A percentile compares a stretch with the other conserved stretches of the same genome.
phyloP scores from a whole-genome alignment of 2,888 invertebrate species.

The Pardosa pseudoannulata region DNA sequence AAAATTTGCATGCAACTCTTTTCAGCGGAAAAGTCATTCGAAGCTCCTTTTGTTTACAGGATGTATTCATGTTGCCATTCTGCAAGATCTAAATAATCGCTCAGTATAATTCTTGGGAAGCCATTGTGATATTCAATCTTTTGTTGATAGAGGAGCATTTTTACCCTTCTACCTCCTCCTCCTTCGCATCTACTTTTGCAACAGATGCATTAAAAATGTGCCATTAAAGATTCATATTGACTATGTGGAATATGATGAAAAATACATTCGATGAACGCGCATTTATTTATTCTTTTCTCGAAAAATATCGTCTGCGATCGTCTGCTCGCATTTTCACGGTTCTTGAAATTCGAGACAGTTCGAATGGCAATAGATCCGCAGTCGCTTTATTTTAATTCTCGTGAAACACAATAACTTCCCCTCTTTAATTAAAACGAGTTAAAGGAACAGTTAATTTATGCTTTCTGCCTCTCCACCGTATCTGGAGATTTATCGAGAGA shows the following conservation, averaged over 20 bases:
- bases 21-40: not conserved
- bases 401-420: not conserved
- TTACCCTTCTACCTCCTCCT: not conserved
- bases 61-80: constrained; percentile 2
- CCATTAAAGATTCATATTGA: constrained; percentile 1
- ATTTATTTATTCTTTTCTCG: not conserved
- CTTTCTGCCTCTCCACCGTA: no score
- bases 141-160: not conserved
- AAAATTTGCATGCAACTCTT: not conserved
- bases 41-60: not conserved
- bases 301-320: not conserved
- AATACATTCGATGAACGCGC: not conserved
- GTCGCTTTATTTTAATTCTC: not conserved
- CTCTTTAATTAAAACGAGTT: not conserved
- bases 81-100: not conserved
- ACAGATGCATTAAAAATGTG: not conserved
- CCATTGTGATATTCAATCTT: not conserved
- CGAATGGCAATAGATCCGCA: not conserved
- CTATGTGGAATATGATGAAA: not conserved
- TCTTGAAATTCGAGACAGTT: not conserved
- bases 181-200: no score
- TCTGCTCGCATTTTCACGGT: not conserved
- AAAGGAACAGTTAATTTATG: no score
- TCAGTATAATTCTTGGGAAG: not conserved
- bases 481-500: no score